These are phyloP conservation scores for Pocillopora verrucosa DNA, from an alignment of 64 coral and sea anemone genomes.

Conservation along the genomic window DNA sequence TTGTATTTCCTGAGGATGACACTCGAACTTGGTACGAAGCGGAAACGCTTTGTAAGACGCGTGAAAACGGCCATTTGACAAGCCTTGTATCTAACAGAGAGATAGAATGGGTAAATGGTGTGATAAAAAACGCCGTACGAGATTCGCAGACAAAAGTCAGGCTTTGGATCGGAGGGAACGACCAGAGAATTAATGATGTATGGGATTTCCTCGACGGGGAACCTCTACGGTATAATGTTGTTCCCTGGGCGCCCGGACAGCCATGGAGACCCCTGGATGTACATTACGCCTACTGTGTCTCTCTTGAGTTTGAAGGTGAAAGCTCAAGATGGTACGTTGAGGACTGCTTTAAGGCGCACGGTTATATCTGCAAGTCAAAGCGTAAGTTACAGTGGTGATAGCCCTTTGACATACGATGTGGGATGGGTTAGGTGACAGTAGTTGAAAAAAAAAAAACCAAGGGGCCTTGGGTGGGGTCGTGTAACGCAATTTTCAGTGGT, in stretches of 20 bases:
- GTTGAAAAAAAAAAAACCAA: neutral
- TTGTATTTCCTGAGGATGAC: conserved; percentile 67
- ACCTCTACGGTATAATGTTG: conserved; percentile 58
- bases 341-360: conserved; percentile 65
- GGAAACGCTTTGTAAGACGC: conserved; percentile 39
- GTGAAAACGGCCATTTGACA: conserved; percentile 55
- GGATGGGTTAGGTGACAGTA: no score
- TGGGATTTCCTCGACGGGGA: conserved; percentile 79
- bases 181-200: conserved; percentile 51
- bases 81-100: conserved; percentile 49
- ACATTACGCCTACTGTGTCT: conserved; percentile 58
- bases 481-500: neutral
- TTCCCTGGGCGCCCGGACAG: conserved; percentile 76
- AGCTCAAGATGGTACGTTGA: conserved; percentile 73
- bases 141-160: conserved; percentile 1
- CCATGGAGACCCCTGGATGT: conserved; percentile 64
- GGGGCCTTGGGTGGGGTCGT: neutral
- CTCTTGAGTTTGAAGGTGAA: conserved; percentile 43
- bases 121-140: conserved; percentile 4
- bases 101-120: conserved; percentile 41
- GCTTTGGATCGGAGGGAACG: conserved; percentile 62
- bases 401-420: no score
- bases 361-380: conserved; percentile 78
- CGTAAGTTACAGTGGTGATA: conserved; percentile 26
- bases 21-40: conserved; percentile 62